phyloP scores from a whole-genome alignment of 2,797 vertebrate genomes.

The Enteromius thamalakanensis region DNA sequence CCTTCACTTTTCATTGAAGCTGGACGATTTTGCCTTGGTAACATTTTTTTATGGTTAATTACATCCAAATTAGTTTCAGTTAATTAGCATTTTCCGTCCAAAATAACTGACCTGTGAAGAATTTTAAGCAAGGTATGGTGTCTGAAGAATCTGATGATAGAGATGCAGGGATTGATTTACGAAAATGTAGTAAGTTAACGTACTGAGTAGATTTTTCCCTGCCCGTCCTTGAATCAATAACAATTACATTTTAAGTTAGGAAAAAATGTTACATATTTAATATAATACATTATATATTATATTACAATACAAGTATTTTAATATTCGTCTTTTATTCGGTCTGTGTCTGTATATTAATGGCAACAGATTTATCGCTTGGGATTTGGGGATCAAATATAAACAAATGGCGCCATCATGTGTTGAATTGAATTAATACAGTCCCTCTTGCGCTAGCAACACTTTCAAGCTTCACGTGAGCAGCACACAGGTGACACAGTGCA shows the following conservation, averaged over 20 bases:
- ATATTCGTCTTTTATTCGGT: not conserved
- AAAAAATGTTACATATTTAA: no score
- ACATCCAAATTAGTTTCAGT: not conserved
- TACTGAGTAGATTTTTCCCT: slow-evolving; percentile 10
- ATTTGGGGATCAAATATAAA: slow-evolving; percentile 6
- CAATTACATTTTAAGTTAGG: not conserved
- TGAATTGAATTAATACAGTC: not conserved
- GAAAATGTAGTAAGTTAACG: not conserved
- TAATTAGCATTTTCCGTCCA: not conserved
- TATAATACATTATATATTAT: no score
- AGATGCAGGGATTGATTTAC: not conserved
- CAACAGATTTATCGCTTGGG: not conserved
- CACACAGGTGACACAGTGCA: not conserved
- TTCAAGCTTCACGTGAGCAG: not conserved
- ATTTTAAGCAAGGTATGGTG: not conserved
- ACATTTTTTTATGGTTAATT: not conserved
- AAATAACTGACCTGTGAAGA: not conserved
- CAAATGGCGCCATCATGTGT: slow-evolving; percentile 63
- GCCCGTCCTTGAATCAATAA: not conserved
- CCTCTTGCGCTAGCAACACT: not conserved
- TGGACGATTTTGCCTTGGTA: not conserved
- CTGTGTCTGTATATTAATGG: not conserved
- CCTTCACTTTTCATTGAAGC: not conserved
- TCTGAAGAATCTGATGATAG: not conserved
- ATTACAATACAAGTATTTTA: no score